Base-by-base conservation (phyloP, 2,888 invertebrate species). In the Gymnoscelis rufifasciata region DNA sequence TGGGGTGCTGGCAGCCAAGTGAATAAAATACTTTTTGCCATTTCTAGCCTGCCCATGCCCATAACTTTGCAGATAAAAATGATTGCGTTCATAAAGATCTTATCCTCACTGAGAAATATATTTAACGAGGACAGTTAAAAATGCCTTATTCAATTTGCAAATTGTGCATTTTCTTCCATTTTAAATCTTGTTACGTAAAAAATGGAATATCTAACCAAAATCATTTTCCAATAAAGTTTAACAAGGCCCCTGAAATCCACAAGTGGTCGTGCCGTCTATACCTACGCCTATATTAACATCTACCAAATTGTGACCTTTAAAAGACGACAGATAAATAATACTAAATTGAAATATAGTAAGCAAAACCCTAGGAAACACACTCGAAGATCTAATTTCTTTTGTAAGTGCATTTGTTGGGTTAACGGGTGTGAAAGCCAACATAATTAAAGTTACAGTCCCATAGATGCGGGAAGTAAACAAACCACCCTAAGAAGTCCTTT, bases 201-300 rank as follows among this genome's bases (percentile, higher is more conserved):
- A 44, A 56, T 37, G 7, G 8, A 19, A 10, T 35, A 23, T 27
- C 8, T 55, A 52, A 48, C 64, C 43, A 65, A 68, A 74, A 67
- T 59, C 56, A 71, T 79, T 78, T 77, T 68, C 68, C 68, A 68
- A 71, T 71, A 71, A 60, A 64, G 62, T 69, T 15, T 60, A 59
- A 60, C 57, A 66, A 60, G 64, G 64, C 60, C 58, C 64, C 58
- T 63, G 55, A 59, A 71, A 78, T 81, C 87, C 84, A 88, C 87
- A 87, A 87, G 87, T 87, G 86, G 87, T 87, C 75, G 83, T 59
- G 71, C 74, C 74, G 72, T 70, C 68, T 74, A 73, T 67, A n/a
- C n/a, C n/a, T n/a, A n/a, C n/a, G n/a, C n/a, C n/a, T n/a, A n/a
- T 62, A 61, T 68, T 68, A 67, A 60, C 66, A 60, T 64, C 56